Base-by-base conservation (phyloP, 2,888 invertebrate species). In the Rambutsinella grinnellia region DNA sequence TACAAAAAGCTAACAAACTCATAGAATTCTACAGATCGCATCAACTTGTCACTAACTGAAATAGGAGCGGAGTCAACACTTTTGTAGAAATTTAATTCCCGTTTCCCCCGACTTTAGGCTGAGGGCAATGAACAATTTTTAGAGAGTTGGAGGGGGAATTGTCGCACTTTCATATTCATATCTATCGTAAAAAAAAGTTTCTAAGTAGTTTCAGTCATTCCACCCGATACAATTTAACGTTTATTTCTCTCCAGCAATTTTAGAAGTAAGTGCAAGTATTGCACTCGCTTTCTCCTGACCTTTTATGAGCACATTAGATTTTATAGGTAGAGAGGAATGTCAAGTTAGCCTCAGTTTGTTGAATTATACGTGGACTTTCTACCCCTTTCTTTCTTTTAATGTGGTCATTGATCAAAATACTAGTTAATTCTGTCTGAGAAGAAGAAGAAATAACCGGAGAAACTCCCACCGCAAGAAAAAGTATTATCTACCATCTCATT, bases 261-360 rank as follows among this genome's bases (percentile, higher is more conserved):
- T n/a, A n/a, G n/a, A n/a, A n/a, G n/a, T n/a, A n/a, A n/a, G n/a
- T n/a, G n/a, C n/a, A n/a, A n/a, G n/a, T n/a, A n/a, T n/a, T n/a
- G n/a, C n/a, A n/a, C n/a, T n/a, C n/a, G n/a, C n/a, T n/a, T n/a
- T n/a, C 61, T 63, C 72, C 65, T 81, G 82, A 82, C 82, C 82
- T 82, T 82, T 80, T 79, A 80, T 78, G 74, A 76, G 76, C 76
- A 78, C 76, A 82, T 82, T 82, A 76, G 57, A 74, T 79, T 82
- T 80, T 80, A 82, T 68, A 74, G 53, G 66, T 71, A 54, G 62
- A 70, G 36, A n/a, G 68, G 74, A 75, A 75, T 79, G 75, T 75
- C 75, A 76, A 79, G 69, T 78, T 66, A 68, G 69, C 63, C 67
- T 71, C 70, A 66, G 68, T 76, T 68, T 69, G n/a, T 23, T 47